Conservation (phyloP, 2,888 invertebrate species). For the Papilio gigon region DNA sequence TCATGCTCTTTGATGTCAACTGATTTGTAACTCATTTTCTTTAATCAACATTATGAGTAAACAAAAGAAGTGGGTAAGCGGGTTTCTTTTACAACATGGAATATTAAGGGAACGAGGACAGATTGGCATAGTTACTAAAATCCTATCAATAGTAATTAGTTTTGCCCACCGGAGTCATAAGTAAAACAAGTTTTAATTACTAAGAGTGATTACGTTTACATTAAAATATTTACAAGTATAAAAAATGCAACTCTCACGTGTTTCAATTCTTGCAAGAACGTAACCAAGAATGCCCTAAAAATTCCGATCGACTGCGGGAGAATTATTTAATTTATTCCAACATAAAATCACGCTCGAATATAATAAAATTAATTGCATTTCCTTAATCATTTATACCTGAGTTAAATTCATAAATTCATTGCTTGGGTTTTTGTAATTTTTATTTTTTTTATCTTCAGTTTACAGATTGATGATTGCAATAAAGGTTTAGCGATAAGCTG, state of each 20-base stretch:
- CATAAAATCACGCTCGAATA: constrained; percentile 26
- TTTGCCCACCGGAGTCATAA: background rate
- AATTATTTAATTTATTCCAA: constrained; percentile 13
- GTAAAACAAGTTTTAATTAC: constrained; percentile 3
- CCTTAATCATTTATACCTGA: constrained; percentile 27
- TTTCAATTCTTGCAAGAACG: background rate
- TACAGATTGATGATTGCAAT: constrained; percentile 33
- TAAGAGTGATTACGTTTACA: background rate
- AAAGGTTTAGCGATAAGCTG: constrained; percentile 38
- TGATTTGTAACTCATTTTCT: too few species aligned
- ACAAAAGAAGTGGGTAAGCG: too few species aligned
- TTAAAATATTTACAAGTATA: constrained; percentile 21
- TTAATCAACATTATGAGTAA: too few species aligned
- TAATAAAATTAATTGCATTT: constrained; percentile 22
- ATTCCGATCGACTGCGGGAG: background rate
- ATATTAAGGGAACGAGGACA: background rate
- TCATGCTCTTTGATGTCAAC: too few species aligned
- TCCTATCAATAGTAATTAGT: background rate
- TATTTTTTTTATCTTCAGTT: constrained; percentile 26
- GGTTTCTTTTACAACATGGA: background rate
- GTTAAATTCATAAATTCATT: constrained; percentile 32
- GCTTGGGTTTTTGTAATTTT: constrained; percentile 27
- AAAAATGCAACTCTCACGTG: constrained; percentile 5
- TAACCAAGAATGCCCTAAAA: constrained; percentile 16
- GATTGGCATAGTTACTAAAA: background rate